phyloP scores from a whole-genome alignment of 2,888 invertebrate species.

The Stenichneumon culpator region DNA sequence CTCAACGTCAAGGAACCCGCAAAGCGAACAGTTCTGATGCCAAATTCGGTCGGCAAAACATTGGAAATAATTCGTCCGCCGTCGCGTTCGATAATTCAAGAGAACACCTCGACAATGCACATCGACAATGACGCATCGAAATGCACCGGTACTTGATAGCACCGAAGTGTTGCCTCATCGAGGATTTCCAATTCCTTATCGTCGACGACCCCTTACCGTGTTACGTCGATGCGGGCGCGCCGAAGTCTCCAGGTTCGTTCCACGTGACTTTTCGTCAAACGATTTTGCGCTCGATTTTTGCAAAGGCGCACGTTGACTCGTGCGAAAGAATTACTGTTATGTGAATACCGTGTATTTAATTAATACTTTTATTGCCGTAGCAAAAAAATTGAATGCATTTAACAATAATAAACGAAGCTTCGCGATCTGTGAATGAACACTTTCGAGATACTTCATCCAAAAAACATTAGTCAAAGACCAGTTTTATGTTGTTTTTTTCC shows the following conservation, averaged over 20 bases:
- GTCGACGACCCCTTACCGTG: neutral
- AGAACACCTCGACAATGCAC: slow-evolving; percentile 76
- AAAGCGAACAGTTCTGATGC: slow-evolving; percentile 76
- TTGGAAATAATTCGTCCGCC: slow-evolving; percentile 67
- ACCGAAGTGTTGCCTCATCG: neutral
- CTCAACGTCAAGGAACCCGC: slow-evolving; percentile 68
- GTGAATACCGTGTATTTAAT: neutral
- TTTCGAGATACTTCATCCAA: neutral
- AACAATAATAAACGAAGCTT: neutral
- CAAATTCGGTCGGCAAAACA: slow-evolving; percentile 68
- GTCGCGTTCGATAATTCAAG: slow-evolving; percentile 74
- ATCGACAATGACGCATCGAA: slow-evolving; percentile 77
- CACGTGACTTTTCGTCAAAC: neutral
- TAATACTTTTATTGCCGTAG: neutral
- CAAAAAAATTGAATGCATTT: neutral
- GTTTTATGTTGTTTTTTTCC: neutral
- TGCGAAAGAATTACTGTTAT: neutral
- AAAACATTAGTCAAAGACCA: neutral
- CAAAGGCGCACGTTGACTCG: neutral
- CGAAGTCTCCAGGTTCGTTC: neutral
- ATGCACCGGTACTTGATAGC: slow-evolving; percentile 75
- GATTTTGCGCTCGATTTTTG: neutral
- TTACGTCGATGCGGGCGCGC: slow-evolving; percentile 6
- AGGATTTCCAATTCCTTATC: slow-evolving; percentile 33
- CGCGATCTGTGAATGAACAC: neutral